Evolutionary conservation across 2,888 invertebrate species (phyloP).

Genomic region (Chalcis sispes): DNA sequence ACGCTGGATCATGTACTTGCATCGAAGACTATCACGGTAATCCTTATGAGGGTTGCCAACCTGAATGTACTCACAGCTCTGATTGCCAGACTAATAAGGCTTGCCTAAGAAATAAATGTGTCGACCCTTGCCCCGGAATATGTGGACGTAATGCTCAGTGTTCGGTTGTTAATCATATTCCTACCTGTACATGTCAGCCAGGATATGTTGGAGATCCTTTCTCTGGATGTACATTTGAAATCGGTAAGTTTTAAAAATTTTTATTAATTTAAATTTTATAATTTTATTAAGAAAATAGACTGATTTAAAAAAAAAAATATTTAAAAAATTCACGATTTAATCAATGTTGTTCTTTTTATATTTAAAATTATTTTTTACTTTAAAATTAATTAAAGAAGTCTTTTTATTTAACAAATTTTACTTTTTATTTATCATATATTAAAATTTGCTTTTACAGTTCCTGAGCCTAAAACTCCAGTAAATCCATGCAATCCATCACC

Average conservation of each 20-base stretch:
- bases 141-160: constrained; percentile 91
- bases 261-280: background rate
- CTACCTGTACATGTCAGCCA: constrained; percentile 87
- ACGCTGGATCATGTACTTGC: constrained; percentile 70
- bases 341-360: constrained; percentile 5
- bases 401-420: constrained; percentile 1
- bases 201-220: constrained; percentile 88
- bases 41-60: constrained; percentile 83
- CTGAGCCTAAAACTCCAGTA: constrained; percentile 43
- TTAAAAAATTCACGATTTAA: background rate
- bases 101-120: constrained; percentile 89
- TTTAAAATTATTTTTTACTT: background rate
- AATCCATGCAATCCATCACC: constrained; percentile 87
- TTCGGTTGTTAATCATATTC: constrained; percentile 89
- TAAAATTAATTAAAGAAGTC: constrained; percentile 20
- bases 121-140: constrained; percentile 90
- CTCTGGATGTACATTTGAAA: constrained; percentile 75
- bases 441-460: constrained; percentile 62
- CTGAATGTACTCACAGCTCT: constrained; percentile 91
- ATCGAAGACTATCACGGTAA: constrained; percentile 73
- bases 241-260: constrained; percentile 32
- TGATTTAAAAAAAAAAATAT: background rate
- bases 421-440: background rate
- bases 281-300: background rate
- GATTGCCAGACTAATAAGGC: constrained; percentile 90